These are phyloP conservation scores for Callyntrura sp. DNA, from an alignment of 2,888 invertebrate species.

Conservation along the genomic window DNA sequence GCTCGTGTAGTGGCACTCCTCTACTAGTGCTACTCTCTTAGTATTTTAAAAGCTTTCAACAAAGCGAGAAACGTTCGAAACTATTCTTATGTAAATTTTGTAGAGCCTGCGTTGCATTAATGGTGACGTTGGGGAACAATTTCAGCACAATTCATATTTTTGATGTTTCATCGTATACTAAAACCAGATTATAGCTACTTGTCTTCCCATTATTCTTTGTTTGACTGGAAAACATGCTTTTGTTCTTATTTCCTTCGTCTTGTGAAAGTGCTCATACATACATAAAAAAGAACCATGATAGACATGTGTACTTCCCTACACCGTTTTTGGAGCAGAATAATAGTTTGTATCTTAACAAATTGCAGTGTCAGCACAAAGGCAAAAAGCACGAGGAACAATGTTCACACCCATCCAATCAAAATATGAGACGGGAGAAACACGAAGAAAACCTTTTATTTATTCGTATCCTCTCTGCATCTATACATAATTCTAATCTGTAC, in stretches of 20 bases:
- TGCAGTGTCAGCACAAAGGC: constrained; percentile 62
- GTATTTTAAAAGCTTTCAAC: too few species aligned
- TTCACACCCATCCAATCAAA: constrained; percentile 13
- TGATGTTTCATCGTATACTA: constrained; percentile 57
- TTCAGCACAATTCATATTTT: too few species aligned
- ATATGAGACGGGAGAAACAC: constrained; percentile 21
- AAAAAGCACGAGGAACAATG: constrained; percentile 13
- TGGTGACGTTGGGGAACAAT: too few species aligned
- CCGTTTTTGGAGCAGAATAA: constrained; percentile 11
- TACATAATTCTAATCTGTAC: neutral
- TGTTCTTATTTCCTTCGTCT: neutral
- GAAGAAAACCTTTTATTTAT: constrained; percentile 9
- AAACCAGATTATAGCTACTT: neutral
- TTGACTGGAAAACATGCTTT: neutral
- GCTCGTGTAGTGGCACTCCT: too few species aligned
- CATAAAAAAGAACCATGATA: neutral
- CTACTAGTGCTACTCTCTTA: too few species aligned
- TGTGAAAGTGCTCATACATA: neutral
- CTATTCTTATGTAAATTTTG: too few species aligned
- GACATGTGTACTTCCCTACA: neutral
- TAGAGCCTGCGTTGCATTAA: too few species aligned
- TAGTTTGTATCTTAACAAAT: constrained; percentile 27
- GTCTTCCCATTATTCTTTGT: neutral
- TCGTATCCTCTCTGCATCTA: constrained; percentile 10
- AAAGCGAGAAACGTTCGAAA: too few species aligned